Conservation (phyloP, 2,888 invertebrate genomes). For the Cantharis rustica region DNA sequence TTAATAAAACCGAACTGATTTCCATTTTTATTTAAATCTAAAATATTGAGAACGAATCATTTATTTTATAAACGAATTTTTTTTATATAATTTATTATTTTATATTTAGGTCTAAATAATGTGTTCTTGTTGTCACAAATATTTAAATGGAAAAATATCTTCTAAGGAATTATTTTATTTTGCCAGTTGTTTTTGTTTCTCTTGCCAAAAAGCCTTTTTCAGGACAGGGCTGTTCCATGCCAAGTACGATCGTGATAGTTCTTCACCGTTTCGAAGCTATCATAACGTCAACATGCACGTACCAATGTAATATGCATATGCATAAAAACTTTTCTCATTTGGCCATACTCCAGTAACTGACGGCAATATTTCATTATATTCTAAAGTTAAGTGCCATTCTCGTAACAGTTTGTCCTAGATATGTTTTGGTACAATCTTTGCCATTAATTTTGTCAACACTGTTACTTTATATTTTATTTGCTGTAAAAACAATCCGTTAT, state of each 20-base stretch:
- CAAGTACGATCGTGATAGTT: neutral
- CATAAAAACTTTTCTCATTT: neutral
- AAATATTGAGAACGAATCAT: neutral
- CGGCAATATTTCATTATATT: neutral
- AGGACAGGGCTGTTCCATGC: neutral
- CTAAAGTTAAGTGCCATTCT: neutral
- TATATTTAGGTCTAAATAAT: neutral
- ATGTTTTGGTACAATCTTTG: neutral
- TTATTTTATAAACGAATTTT: neutral
- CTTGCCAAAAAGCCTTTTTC: neutral
- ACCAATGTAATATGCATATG: neutral
- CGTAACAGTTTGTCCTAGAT: neutral
- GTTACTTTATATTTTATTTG: neutral
- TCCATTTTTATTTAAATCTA: constrained; percentile 9
- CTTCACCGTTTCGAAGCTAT: neutral
- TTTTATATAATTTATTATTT: neutral
- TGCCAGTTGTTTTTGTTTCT: neutral
- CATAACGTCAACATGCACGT: neutral
- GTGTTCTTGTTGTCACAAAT: neutral
- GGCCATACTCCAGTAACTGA: neutral
- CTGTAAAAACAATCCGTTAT: neutral
- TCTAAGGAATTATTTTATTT: neutral
- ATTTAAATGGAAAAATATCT: neutral
- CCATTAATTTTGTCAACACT: neutral
- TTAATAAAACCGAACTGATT: constrained; percentile 20